Evolutionary conservation across 1,140 invertebrate genomes (phyloP).

Genomic region (Gonatopus flavifemur): DNA sequence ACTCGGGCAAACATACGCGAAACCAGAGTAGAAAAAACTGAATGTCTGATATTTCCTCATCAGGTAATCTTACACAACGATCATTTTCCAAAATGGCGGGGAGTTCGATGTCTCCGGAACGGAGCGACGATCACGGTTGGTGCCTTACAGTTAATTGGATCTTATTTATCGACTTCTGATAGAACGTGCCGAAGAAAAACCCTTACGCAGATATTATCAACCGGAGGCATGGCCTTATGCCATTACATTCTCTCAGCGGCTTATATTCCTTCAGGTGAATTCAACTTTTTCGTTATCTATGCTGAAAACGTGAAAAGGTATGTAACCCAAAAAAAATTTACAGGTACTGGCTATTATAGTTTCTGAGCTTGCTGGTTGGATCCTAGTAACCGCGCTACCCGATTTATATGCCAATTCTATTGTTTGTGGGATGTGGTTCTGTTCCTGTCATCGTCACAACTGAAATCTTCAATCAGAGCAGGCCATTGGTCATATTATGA

Average conservation of each 20-base stretch:
- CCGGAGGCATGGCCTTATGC: constrained; percentile 51
- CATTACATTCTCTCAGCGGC: constrained; percentile 44
- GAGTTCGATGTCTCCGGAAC: constrained; percentile 52
- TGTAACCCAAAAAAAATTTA: no score
- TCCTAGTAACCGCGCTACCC: constrained; percentile 60
- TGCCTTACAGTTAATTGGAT: constrained; percentile 52
- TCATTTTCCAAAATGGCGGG: constrained; percentile 62
- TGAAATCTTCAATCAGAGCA: constrained; percentile 63
- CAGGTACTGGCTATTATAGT: no score
- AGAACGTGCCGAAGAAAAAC: constrained; percentile 61
- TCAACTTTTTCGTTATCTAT: no score
- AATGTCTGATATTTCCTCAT: constrained; percentile 15
- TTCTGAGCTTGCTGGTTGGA: no score
- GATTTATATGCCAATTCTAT: constrained; percentile 61
- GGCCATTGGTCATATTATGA: constrained; percentile 54
- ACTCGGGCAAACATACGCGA: no score
- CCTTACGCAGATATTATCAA: constrained; percentile 60
- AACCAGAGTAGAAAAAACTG: no score
- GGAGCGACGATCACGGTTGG: constrained; percentile 61
- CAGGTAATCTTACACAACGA: constrained; percentile 59
- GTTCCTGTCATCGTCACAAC: constrained; percentile 65
- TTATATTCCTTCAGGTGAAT: constrained; percentile 49
- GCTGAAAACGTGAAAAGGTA: no score
- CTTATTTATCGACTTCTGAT: constrained; percentile 59
- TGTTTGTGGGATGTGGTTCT: constrained; percentile 55